Percentiles rank a stretch among this genome's conserved stretches.
These are phyloP conservation scores for Carollia perspicillata DNA, from an alignment of 2,113 vertebrate genomes.

Conservation along the genomic window DNA sequence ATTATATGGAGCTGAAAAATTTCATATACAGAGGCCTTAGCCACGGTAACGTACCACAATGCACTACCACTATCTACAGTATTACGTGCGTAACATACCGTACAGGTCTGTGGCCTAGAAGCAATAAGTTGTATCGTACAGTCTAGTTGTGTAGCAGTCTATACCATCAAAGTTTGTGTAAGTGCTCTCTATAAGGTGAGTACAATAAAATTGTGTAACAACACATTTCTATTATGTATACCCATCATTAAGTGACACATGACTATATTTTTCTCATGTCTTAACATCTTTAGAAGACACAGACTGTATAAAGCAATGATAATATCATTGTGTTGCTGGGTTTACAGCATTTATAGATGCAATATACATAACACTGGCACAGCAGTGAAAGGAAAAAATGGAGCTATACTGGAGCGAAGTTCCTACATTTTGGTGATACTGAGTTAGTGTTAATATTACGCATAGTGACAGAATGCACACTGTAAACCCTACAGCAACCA, in stretches of 20 bases:
- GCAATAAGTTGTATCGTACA: too few species aligned
- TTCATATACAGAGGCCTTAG: background rate
- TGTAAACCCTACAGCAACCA: background rate
- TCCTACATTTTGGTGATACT: background rate
- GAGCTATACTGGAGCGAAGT: background rate
- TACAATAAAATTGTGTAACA: background rate
- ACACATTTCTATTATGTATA: background rate
- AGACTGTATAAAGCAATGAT: background rate
- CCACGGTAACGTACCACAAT: background rate
- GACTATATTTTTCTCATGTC: background rate
- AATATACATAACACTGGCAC: background rate
- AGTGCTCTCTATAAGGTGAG: background rate
- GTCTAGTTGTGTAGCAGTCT: too few species aligned
- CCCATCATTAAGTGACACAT: background rate
- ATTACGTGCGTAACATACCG: background rate
- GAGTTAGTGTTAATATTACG: background rate
- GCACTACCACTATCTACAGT: background rate
- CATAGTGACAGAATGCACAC: background rate
- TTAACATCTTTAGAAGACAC: conserved; percentile 8
- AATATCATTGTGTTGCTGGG: background rate
- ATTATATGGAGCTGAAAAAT: background rate
- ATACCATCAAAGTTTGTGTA: background rate
- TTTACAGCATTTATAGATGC: background rate
- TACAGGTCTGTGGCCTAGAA: background rate
- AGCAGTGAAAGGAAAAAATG: background rate